These are phyloP conservation scores for Xanthorhoe designata DNA, from an alignment of 2,888 invertebrate species.

Conservation along the genomic window DNA sequence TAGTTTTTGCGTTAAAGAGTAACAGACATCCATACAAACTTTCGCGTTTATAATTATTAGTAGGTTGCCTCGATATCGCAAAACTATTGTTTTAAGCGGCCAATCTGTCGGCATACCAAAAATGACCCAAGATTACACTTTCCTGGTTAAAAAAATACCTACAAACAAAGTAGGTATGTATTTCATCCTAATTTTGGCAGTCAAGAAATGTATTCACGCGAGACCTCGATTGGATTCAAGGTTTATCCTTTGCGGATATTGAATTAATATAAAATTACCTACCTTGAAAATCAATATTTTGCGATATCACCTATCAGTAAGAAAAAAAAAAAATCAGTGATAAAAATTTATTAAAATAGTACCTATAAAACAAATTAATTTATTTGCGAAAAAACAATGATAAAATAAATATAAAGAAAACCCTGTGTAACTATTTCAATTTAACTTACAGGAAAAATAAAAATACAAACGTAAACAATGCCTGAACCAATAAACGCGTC, in stretches of 20 bases:
- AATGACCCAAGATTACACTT: no score
- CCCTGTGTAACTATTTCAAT: neutral
- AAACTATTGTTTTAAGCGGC: no score
- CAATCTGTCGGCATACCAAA: no score
- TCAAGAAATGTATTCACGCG: constrained; percentile 12
- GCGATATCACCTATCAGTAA: no score
- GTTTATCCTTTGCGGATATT: constrained; percentile 31
- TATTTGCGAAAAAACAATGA: neutral
- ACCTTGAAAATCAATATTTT: neutral
- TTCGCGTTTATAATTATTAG: no score
- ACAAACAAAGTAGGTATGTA: neutral
- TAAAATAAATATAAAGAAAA: neutral
- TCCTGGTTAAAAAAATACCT: no score
- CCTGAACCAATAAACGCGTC: constrained; percentile 14
- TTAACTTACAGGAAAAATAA: constrained; percentile 1
- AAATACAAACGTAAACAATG: neutral
- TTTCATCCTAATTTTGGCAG: constrained; percentile 19
- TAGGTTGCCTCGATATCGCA: no score
- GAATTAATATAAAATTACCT: constrained; percentile 13
- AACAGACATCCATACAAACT: no score
- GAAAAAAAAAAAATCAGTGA: no score
- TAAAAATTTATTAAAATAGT: neutral
- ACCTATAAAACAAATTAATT: no score
- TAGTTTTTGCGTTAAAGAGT: no score
- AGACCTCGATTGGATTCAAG: constrained; percentile 13